Percentiles rank a stretch among this genome's conserved stretches.
Conservation (phyloP, 1,140 invertebrate species). For the Caenorhabditis inopinata region DNA sequence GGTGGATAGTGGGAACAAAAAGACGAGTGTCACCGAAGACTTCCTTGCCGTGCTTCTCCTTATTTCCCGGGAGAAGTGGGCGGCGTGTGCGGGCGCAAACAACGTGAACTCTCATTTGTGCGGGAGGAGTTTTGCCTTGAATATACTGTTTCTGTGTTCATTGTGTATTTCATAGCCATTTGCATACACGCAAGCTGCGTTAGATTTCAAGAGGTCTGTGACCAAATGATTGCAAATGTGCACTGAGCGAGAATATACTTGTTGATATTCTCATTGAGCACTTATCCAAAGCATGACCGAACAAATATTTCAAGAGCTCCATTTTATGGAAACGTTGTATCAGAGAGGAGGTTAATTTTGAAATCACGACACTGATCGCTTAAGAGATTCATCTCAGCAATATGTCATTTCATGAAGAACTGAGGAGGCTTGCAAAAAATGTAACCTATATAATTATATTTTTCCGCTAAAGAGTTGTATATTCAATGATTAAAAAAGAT, state of each 20-base stretch:
- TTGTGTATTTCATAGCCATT: slow-evolving; percentile 17
- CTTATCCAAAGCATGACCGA: slow-evolving; percentile 28
- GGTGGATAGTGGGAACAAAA: background rate
- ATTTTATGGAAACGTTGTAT: slow-evolving; percentile 20
- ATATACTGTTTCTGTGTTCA: slow-evolving; percentile 19
- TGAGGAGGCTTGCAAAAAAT: no score
- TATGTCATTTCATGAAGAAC: no score
- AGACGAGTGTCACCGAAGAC: slow-evolving; percentile 14
- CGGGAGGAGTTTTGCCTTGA: background rate
- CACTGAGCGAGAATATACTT: slow-evolving; percentile 24
- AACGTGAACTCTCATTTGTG: background rate
- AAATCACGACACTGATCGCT: slow-evolving; percentile 11
- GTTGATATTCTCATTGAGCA: slow-evolving; percentile 29
- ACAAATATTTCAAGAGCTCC: background rate
- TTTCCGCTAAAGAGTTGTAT: no score
- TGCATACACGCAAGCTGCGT: slow-evolving; percentile 31
- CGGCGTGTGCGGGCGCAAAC: slow-evolving; percentile 26
- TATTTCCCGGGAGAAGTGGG: slow-evolving; percentile 21
- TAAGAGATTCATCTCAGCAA: background rate
- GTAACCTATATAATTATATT: no score
- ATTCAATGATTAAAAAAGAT: no score
- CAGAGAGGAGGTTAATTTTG: background rate
- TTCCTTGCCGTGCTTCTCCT: background rate
- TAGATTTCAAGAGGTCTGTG: slow-evolving; percentile 6
- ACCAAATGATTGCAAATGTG: background rate